A percentile compares a stretch with the other conserved stretches of the same genome.
phyloP scores from a whole-genome alignment of 1,140 invertebrate genomes.

The Vanessa atalanta region DNA sequence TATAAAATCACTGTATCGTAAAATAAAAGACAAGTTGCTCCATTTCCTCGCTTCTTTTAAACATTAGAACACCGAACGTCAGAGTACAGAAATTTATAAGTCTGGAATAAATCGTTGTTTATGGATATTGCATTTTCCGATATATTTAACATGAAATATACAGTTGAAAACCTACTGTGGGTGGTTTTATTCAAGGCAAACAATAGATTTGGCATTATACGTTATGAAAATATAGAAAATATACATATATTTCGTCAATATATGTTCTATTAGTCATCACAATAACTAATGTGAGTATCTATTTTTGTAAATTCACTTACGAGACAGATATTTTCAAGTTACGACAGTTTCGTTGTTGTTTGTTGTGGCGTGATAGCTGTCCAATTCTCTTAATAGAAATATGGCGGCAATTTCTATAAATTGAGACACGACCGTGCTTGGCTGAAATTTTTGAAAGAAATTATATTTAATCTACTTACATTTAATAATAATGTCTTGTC shows the following conservation, averaged over 20 bases:
- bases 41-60: constrained; percentile 34
- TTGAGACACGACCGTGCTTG: background rate
- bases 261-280: no score
- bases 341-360: constrained; percentile 9
- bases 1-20: background rate
- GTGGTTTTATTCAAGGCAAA: constrained; percentile 6
- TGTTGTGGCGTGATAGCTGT: background rate
- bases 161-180: constrained; percentile 19
- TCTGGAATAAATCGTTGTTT: constrained; percentile 54
- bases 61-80: constrained; percentile 38
- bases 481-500: background rate
- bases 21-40: constrained; percentile 16
- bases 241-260: no score
- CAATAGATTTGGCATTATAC: background rate
- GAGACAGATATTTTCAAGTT: constrained; percentile 20
- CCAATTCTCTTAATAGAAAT: constrained; percentile 27
- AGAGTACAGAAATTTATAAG: constrained; percentile 51
- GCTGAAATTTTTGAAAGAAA: constrained; percentile 1
- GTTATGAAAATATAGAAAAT: no score
- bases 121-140: constrained; percentile 52
- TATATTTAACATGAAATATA: constrained; percentile 47
- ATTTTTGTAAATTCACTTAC: constrained; percentile 7
- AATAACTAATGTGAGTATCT: background rate
- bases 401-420: constrained; percentile 11
- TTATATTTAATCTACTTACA: background rate